Percentiles rank a stretch among this genome's conserved stretches.
Evolutionary conservation across 2,888 invertebrate genomes (phyloP).

Genomic region (Agriopis aurantiaria): DNA sequence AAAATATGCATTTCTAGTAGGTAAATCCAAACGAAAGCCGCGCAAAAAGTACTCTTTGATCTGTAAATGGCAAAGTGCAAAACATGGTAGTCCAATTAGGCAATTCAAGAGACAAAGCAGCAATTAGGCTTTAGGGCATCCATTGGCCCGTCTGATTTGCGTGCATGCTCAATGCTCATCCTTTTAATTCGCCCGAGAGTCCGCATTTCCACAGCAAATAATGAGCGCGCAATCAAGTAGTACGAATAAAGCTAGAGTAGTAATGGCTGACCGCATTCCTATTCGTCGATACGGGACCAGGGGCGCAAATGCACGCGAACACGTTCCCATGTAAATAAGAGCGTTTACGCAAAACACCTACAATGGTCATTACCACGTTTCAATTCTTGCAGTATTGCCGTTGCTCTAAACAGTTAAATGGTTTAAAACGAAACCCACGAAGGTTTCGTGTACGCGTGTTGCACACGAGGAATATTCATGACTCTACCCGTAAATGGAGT

Average conservation of each 20-base stretch:
- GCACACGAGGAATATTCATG: constrained; percentile 75
- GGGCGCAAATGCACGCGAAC: constrained; percentile 67
- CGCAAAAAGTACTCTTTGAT: constrained; percentile 42
- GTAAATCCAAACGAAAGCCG: constrained; percentile 7
- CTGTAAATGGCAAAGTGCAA: constrained; percentile 49
- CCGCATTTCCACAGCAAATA: constrained; percentile 52
- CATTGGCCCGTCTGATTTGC: constrained; percentile 47
- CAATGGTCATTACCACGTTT: constrained; percentile 80
- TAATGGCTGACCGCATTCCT: constrained; percentile 51
- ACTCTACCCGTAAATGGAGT: constrained; percentile 63
- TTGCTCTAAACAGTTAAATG: constrained; percentile 75
- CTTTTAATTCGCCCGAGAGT: constrained; percentile 53
- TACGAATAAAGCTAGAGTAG: constrained; percentile 24
- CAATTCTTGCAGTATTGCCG: constrained; percentile 69
- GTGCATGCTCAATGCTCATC: constrained; percentile 40
- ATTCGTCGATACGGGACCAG: constrained; percentile 55
- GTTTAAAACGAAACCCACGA: constrained; percentile 72
- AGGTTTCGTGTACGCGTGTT: constrained; percentile 58
- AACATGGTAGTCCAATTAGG: constrained; percentile 54
- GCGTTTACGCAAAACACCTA: constrained; percentile 74
- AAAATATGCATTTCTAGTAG: not conserved
- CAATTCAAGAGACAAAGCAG: constrained; percentile 57
- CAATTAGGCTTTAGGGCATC: constrained; percentile 53
- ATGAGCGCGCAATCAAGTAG: constrained; percentile 53
- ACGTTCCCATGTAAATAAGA: constrained; percentile 80